Evolutionary conservation across 2,113 vertebrate species (phyloP), one percentile per base, ranked within the genome.

Genomic region (Corythornis vintsioides): DNA sequence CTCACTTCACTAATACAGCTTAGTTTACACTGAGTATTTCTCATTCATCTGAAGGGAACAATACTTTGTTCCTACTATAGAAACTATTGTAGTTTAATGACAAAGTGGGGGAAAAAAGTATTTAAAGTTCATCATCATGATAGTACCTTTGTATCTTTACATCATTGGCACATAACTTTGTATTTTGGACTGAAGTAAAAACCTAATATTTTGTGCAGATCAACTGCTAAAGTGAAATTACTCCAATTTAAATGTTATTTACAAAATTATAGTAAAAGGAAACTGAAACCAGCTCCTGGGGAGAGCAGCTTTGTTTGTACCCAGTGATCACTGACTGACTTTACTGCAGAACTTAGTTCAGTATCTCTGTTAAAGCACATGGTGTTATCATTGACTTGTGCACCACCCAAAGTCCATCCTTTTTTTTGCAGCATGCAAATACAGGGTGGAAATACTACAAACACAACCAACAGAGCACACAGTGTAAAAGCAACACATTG

Each of bases 101-200:
- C 38, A 38, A 38, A 38, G 38, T 38, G 38, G 9, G 38, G 38
- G 38, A 38, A 29, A 1, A 1, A 11, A 0, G 1, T 18, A 10
- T 10, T 83, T 50, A 28, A 48, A 21, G 18, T 38, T 75, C 18
- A 85, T 31, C 0, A 26, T 60, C 56, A 52, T 47, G 13, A 53
- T 48, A 21, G 5, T 61, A 77, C 28, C n/a, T 69, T 57, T 38
- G 8, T 31, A 47, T 28, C 29, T 61, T 66, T 33, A 57, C 17
- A 33, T 72, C 31, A 75, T 21, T 2, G 2, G 11, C 25, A 56
- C 20, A n/a, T 17, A 13, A 4, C 8, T 60, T 76, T 77, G 29
- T 15, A 57, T 70, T 81, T 57, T 48, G 42, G 20, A 13, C 11
- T 84, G 45, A 53, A 33, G 4, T 29, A 75, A n/a, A 57, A 57